Percentiles rank a stretch among this genome's conserved stretches.
These are phyloP conservation scores for Coenobita brevimanus DNA, from an alignment of 1,140 invertebrate genomes.

Conservation along the genomic window DNA sequence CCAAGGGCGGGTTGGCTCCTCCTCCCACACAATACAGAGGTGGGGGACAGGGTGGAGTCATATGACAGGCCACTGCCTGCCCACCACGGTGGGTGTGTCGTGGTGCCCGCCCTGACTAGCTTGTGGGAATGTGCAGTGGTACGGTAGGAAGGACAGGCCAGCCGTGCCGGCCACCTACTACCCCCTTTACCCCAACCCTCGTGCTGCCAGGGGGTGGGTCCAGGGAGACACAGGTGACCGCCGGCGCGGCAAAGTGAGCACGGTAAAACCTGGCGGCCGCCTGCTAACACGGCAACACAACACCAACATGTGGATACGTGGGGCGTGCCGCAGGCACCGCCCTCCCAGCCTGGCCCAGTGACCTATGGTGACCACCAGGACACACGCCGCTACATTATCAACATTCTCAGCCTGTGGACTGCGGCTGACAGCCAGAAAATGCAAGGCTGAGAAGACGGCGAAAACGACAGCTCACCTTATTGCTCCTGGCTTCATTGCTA, in stretches of 20 bases:
- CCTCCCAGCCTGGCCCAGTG: slow-evolving; percentile 8
- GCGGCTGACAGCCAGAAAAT: slow-evolving; percentile 46
- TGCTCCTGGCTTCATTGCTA: slow-evolving; percentile 62
- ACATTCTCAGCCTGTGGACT: slow-evolving; percentile 46
- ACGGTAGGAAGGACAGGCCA: slow-evolving; percentile 56
- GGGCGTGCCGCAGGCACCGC: slow-evolving; percentile 41
- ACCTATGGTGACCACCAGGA: background rate
- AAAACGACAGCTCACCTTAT: slow-evolving; percentile 52
- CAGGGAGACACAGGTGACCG: background rate
- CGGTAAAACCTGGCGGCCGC: slow-evolving; percentile 52
- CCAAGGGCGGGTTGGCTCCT: slow-evolving; percentile 47
- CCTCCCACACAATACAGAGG: slow-evolving; percentile 22
- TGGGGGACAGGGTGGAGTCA: background rate
- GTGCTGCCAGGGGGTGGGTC: background rate
- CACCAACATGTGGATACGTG: slow-evolving; percentile 48
- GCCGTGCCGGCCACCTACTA: slow-evolving; percentile 21
- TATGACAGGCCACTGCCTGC: slow-evolving; percentile 20
- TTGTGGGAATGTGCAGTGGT: slow-evolving; percentile 65
- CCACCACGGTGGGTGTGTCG: slow-evolving; percentile 22
- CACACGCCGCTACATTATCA: slow-evolving; percentile 19
- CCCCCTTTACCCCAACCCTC: slow-evolving; percentile 8
- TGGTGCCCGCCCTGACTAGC: slow-evolving; percentile 61
- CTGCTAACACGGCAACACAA: slow-evolving; percentile 50
- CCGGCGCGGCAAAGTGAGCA: slow-evolving; percentile 54
- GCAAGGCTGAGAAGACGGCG: slow-evolving; percentile 54